phyloP scores from a whole-genome alignment of 2,113 vertebrate species.

The Protobothrops mucrosquamatus region DNA sequence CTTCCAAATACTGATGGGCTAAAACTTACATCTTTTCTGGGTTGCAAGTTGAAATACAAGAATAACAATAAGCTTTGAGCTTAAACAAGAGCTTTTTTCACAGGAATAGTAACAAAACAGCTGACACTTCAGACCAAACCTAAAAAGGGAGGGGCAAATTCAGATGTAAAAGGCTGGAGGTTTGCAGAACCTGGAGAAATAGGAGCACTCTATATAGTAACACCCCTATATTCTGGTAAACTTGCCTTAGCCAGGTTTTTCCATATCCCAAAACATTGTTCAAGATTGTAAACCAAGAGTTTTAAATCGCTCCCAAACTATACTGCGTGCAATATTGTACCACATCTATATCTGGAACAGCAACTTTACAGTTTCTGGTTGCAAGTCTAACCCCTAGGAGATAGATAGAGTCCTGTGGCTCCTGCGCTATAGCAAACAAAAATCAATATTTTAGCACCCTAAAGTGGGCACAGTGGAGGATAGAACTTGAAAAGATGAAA shows the following conservation, averaged over 20 bases:
- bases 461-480: background rate
- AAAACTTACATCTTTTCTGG: background rate
- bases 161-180: background rate
- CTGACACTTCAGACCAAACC: background rate
- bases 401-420: background rate
- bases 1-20: background rate
- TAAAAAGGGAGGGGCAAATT: background rate
- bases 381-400: slow-evolving; percentile 3
- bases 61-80: background rate
- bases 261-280: background rate
- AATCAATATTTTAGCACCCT: slow-evolving; percentile 34
- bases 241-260: background rate
- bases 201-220: background rate
- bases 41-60: background rate
- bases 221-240: background rate
- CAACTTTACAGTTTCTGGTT: slow-evolving; percentile 3
- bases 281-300: background rate
- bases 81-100: background rate
- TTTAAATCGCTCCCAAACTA: background rate
- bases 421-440: background rate
- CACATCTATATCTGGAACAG: background rate
- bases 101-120: background rate
- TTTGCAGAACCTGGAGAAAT: no score
- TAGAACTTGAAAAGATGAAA: slow-evolving; percentile 19
- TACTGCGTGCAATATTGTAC: background rate